These are phyloP conservation scores for Cherax destructor DNA, from an alignment of 1,140 invertebrate species.

Conservation along the genomic window DNA sequence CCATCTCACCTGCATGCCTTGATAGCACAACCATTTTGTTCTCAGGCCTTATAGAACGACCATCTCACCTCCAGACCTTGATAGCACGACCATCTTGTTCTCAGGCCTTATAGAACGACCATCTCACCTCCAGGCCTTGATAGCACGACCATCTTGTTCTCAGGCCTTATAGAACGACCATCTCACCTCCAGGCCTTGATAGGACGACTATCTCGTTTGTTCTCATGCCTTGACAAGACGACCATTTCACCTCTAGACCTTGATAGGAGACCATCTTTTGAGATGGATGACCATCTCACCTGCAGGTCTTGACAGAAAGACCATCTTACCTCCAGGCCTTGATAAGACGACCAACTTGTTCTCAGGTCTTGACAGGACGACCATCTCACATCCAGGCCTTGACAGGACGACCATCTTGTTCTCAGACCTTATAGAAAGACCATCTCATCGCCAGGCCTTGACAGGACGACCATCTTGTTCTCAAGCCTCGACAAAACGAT, in stretches of 20 bases:
- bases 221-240: background rate
- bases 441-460: background rate
- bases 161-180: background rate
- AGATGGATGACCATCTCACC: background rate
- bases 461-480: background rate
- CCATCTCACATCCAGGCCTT: constrained; percentile 3
- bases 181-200: background rate
- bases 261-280: background rate
- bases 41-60: background rate
- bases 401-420: constrained; percentile 11
- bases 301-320: constrained; percentile 8
- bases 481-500: background rate
- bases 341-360: background rate
- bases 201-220: background rate
- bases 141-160: background rate
- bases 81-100: constrained; percentile 14
- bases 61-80: no score
- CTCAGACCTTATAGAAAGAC: background rate
- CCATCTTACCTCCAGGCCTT: background rate
- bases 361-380: background rate
- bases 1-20: background rate
- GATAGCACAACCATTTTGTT: background rate
- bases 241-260: background rate
- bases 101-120: background rate
- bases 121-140: background rate